phyloP scores from a whole-genome alignment of 2,888 invertebrate species.

The Ennomos erosarius region DNA sequence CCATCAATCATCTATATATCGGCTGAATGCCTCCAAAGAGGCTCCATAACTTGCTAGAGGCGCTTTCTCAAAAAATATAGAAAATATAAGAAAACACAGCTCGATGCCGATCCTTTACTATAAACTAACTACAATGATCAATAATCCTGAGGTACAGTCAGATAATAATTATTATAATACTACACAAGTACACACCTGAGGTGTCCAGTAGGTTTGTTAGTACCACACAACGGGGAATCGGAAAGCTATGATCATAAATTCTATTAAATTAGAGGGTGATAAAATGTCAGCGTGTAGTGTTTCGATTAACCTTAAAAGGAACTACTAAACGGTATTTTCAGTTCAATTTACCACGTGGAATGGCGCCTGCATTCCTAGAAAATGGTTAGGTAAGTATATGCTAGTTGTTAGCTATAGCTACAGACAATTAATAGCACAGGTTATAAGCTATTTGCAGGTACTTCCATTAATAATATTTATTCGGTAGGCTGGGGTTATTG shows the following conservation, averaged over 20 bases:
- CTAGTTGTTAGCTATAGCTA: too few species aligned
- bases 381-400: conserved; percentile 29
- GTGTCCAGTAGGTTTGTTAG: conserved; percentile 32
- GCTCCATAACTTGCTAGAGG: conserved; percentile 40
- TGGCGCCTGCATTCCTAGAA: conserved; percentile 41
- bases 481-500: conserved; percentile 32
- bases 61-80: conserved; percentile 37
- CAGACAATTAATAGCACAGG: too few species aligned
- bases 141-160: too few species aligned
- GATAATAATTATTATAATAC: too few species aligned
- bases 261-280: conserved; percentile 57
- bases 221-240: conserved; percentile 35
- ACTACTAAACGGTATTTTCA: conserved; percentile 41
- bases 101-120: conserved; percentile 33
- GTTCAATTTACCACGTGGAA: conserved; percentile 37
- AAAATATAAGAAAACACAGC: conserved; percentile 48
- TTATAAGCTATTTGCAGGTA: too few species aligned
- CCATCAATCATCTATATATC: conserved; percentile 53
- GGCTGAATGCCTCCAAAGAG: conserved; percentile 39
- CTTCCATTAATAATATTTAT: conserved; percentile 2
- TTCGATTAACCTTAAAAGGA: conserved; percentile 54
- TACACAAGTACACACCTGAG: conserved; percentile 27
- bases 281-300: conserved; percentile 54
- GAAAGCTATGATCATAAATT: conserved; percentile 51
- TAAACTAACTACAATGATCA: too few species aligned